These are phyloP conservation scores for Phrynocephalus guinanensis DNA, from an alignment of 2,797 vertebrate genomes.

Conservation along the genomic window DNA sequence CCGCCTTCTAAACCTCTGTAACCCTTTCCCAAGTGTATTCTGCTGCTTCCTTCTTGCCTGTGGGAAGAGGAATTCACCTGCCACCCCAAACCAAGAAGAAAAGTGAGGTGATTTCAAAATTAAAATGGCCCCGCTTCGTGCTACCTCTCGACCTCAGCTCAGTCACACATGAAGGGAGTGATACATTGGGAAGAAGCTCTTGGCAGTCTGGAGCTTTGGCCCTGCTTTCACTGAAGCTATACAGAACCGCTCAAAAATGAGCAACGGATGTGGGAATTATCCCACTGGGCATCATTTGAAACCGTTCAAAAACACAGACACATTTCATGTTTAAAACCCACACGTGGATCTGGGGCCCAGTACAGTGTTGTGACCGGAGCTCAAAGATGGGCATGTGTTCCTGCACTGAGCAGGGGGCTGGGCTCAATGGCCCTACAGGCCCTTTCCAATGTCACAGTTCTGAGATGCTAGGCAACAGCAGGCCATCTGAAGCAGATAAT, in stretches of 20 bases:
- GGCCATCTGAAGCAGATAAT: no score
- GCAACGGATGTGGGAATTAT: neutral
- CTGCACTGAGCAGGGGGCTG: no score
- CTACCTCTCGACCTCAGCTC: no score
- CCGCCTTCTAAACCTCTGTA: conserved; percentile 2
- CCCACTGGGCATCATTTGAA: conserved; percentile 16
- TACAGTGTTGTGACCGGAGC: neutral
- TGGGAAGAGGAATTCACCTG: neutral
- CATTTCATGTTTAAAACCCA: conserved; percentile 5
- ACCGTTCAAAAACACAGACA: conserved; percentile 2
- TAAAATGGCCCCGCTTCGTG: neutral
- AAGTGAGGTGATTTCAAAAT: neutral
- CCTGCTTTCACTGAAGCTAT: conserved; percentile 29
- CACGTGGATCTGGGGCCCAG: neutral
- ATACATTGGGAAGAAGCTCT: neutral
- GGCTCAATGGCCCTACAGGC: no score
- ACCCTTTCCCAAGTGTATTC: neutral
- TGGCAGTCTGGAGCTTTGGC: conserved; percentile 19
- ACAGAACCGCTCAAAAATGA: conserved; percentile 16
- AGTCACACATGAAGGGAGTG: no score
- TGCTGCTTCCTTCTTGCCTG: neutral
- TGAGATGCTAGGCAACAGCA: no score
- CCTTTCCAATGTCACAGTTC: no score
- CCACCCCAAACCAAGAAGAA: neutral
- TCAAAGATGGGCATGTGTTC: no score